Percentiles rank a stretch among this genome's conserved stretches.
These are phyloP conservation scores for Drosophila mauritiana DNA, from an alignment of 1,140 invertebrate species.

Conservation along the genomic window DNA sequence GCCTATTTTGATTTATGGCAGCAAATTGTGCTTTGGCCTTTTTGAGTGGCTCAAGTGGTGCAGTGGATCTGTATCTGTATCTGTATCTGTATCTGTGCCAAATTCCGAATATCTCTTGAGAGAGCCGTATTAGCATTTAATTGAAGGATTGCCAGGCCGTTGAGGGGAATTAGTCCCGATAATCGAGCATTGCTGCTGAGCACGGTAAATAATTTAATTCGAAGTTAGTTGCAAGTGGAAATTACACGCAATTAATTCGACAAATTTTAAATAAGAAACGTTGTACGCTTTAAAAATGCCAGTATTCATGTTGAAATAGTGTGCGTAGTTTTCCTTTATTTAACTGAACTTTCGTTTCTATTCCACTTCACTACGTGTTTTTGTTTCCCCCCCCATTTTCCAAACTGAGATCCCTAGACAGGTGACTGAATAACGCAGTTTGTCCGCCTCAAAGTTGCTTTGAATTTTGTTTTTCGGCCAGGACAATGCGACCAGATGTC, in stretches of 20 bases:
- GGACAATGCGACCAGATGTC: constrained; percentile 14
- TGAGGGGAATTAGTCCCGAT: constrained; percentile 32
- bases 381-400: background rate
- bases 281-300: background rate
- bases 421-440: constrained; percentile 27
- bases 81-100: background rate
- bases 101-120: constrained; percentile 28
- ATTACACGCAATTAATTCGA: background rate
- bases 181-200: constrained; percentile 19
- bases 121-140: constrained; percentile 32
- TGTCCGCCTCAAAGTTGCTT: constrained; percentile 4
- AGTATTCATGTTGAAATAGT: background rate
- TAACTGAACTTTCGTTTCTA: background rate
- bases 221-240: background rate
- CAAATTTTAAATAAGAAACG: background rate
- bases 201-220: background rate
- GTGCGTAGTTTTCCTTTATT: background rate
- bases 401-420: background rate
- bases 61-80: background rate
- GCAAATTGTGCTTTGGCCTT: constrained; percentile 29
- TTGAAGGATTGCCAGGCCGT: constrained; percentile 10
- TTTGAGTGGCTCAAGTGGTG: constrained; percentile 6
- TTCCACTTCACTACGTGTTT: background rate
- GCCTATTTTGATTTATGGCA: constrained; percentile 41
- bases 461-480: background rate